phyloP scores from a whole-genome alignment of 2,888 invertebrate genomes.

The Drosophila villosipedis region DNA sequence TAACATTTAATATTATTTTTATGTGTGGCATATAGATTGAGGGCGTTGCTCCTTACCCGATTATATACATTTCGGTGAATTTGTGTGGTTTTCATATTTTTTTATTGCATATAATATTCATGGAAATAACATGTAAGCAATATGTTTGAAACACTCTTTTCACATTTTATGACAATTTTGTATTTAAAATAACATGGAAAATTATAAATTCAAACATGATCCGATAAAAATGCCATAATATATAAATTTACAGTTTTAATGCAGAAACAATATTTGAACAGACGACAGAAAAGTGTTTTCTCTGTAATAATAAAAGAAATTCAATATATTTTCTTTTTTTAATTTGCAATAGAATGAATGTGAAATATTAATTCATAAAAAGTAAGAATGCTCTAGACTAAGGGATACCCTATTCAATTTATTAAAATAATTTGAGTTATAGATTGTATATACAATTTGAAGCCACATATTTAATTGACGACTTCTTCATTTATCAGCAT shows the following conservation, averaged over 20 bases:
- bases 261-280: neutral
- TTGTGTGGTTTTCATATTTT: constrained; percentile 7
- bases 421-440: neutral
- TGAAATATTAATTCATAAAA: neutral
- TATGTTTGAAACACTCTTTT: neutral
- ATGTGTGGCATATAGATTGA: constrained; percentile 26
- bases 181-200: neutral
- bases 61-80: constrained; percentile 6
- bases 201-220: neutral
- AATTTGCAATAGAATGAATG: neutral
- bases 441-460: too few species aligned
- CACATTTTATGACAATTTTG: neutral
- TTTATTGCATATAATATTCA: neutral
- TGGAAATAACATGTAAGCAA: neutral
- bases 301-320: neutral
- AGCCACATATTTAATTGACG: neutral
- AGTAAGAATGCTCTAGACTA: neutral
- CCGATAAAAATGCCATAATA: neutral
- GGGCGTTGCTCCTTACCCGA: constrained; percentile 17
- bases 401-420: neutral
- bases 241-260: neutral
- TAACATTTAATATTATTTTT: constrained; percentile 45
- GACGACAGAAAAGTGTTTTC: neutral
- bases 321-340: neutral
- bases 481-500: neutral